Percentiles rank a stretch among this genome's conserved stretches.
Conservation (phyloP, 2,113 vertebrate genomes). For the Alectura lathami region DNA sequence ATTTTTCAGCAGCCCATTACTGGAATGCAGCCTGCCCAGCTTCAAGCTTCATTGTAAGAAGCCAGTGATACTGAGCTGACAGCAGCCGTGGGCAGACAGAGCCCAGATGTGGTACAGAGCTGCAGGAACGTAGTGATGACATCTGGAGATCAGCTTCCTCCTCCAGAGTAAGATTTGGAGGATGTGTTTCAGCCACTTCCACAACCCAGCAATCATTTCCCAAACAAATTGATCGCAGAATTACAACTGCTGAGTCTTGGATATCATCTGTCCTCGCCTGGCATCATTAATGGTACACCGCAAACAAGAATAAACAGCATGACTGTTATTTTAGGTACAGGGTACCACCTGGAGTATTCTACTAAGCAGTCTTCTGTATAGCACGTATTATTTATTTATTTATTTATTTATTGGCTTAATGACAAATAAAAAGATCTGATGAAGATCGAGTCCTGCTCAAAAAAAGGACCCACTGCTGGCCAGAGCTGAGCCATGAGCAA, state of each 20-base stretch:
- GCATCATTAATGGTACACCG: neutral
- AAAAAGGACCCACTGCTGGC: too few species aligned
- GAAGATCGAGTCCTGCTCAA: neutral
- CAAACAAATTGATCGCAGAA: neutral
- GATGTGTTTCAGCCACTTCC: neutral
- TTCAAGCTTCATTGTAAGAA: neutral
- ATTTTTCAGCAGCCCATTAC: constrained; percentile 56
- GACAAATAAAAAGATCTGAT: neutral
- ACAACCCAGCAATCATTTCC: neutral
- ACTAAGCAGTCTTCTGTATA: neutral
- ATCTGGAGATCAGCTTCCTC: constrained; percentile 52
- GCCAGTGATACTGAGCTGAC: neutral
- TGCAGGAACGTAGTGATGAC: neutral
- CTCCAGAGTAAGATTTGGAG: neutral
- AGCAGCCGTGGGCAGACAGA: neutral
- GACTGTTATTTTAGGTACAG: neutral
- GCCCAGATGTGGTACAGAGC: constrained; percentile 22
- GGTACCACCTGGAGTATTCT: neutral
- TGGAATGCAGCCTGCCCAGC: neutral
- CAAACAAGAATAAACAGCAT: neutral
- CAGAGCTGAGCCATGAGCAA: too few species aligned
- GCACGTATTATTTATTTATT: too few species aligned
- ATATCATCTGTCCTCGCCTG: neutral
- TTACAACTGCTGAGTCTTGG: neutral
- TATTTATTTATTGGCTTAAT: too few species aligned